phyloP scores from a whole-genome alignment of 2,113 vertebrate species.

The Artemisiospiza belli region DNA sequence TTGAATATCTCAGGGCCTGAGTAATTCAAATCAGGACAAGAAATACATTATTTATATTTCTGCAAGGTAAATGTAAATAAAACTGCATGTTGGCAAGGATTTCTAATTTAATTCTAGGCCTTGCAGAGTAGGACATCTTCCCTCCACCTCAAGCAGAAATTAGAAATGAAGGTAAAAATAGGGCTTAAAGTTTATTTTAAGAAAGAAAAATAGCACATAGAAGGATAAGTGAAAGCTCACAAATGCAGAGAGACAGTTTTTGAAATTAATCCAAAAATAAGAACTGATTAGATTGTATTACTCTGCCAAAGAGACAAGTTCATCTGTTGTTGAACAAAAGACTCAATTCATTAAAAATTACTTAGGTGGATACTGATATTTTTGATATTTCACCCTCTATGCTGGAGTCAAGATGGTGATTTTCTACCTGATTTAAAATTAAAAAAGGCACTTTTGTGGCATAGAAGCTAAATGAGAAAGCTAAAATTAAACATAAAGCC shows the following conservation, averaged over 20 bases:
- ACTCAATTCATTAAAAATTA: constrained; percentile 66
- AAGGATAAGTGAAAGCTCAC: constrained; percentile 30
- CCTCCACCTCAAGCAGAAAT: not conserved
- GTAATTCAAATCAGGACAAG: constrained; percentile 13
- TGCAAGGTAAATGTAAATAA: constrained; percentile 33
- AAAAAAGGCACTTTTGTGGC: constrained; percentile 15
- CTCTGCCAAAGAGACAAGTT: constrained; percentile 42
- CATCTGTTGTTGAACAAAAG: constrained; percentile 53
- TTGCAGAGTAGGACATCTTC: constrained; percentile 29
- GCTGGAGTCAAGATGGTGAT: not conserved
- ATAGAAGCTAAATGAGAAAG: not conserved
- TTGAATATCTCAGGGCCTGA: not conserved
- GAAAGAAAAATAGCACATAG: constrained; percentile 32
- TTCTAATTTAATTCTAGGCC: constrained; percentile 2
- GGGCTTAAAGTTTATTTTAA: constrained; percentile 45
- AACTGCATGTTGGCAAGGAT: constrained; percentile 22
- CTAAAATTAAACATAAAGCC: not conserved
- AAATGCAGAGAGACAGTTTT: constrained; percentile 20
- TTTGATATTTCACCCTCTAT: constrained; percentile 14
- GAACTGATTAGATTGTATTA: constrained; percentile 49
- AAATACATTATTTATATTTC: constrained; percentile 30
- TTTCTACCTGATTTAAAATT: not conserved
- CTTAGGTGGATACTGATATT: constrained; percentile 33
- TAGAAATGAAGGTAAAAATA: constrained; percentile 26
- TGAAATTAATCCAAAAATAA: constrained; percentile 64